Conservation (phyloP, 53 echinoderm and acorn worm species). For the Arbacia lixula region DNA sequence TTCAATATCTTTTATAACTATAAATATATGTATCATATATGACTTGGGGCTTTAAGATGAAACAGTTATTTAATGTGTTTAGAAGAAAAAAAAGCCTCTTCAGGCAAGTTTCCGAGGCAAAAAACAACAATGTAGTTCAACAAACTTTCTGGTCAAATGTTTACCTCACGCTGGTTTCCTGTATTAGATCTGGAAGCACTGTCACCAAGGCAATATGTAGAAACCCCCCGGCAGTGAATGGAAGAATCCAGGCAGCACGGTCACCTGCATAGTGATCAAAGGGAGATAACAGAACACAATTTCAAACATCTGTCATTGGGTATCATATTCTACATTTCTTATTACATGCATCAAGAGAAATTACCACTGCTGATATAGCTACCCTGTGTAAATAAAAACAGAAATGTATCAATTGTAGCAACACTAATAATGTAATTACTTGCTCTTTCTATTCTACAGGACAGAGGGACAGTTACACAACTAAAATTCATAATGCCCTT, state of each 20-base stretch:
- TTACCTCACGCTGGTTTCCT: constrained; percentile 87
- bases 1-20: too few relatives aligned
- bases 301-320: background rate
- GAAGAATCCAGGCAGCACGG: constrained; percentile 96
- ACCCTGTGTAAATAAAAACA: background rate
- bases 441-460: too few relatives aligned
- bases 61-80: too few relatives aligned
- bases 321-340: background rate
- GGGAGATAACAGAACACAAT: background rate
- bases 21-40: too few relatives aligned
- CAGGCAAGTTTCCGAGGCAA: too few relatives aligned
- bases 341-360: background rate
- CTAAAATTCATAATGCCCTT: background rate
- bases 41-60: too few relatives aligned
- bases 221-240: constrained; percentile 99
- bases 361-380: too few relatives aligned
- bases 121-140: too few relatives aligned
- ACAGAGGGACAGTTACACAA: background rate
- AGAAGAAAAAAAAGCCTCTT: too few relatives aligned
- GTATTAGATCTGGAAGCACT: constrained; percentile 87
- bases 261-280: constrained; percentile 61
- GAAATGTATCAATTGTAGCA: background rate
- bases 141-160: background rate
- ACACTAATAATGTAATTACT: too few relatives aligned
- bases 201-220: constrained; percentile 95